A percentile compares a stretch with the other conserved stretches of the same genome.
phyloP scores from a whole-genome alignment of 2,888 invertebrate species.

The Ormyrus labotus region DNA sequence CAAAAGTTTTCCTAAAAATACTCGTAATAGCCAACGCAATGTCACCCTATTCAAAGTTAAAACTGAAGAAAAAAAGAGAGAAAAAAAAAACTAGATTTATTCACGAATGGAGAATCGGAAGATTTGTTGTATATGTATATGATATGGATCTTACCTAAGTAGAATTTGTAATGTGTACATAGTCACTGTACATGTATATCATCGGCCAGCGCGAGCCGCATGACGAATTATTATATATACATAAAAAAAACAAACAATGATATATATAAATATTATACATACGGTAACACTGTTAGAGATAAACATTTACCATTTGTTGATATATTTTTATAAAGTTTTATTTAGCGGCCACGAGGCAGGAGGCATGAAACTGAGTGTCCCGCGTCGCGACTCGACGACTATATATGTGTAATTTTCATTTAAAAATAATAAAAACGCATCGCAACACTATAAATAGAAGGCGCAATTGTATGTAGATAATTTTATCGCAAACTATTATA shows the following conservation, averaged over 20 bases:
- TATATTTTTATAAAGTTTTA: slow-evolving; percentile 75
- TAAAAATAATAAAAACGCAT: slow-evolving; percentile 16
- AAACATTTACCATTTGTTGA: slow-evolving; percentile 74
- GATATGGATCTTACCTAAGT: slow-evolving; percentile 58
- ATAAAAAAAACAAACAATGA: slow-evolving; percentile 54
- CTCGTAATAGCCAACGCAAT: slow-evolving; percentile 41
- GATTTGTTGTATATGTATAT: slow-evolving; percentile 69
- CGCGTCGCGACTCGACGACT: slow-evolving; percentile 16
- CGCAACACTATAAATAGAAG: slow-evolving; percentile 26
- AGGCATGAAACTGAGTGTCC: not conserved
- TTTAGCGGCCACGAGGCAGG: slow-evolving; percentile 63
- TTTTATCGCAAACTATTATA: slow-evolving; percentile 11
- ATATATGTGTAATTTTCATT: slow-evolving; percentile 26
- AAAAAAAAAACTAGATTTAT: slow-evolving; percentile 29
- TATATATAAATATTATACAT: slow-evolving; percentile 53
- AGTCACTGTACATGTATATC: slow-evolving; percentile 68
- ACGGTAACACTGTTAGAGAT: slow-evolving; percentile 69
- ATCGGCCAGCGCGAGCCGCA: slow-evolving; percentile 63
- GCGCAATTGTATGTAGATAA: slow-evolving; percentile 30
- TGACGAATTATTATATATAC: slow-evolving; percentile 65
- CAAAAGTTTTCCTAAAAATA: slow-evolving; percentile 36
- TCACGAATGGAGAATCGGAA: not conserved
- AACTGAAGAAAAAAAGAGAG: too few relatives aligned
- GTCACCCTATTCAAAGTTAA: slow-evolving; percentile 33
- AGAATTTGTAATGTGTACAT: slow-evolving; percentile 72